Conservation (phyloP, 2,113 vertebrate species). For the Malaclemys terrapin region DNA sequence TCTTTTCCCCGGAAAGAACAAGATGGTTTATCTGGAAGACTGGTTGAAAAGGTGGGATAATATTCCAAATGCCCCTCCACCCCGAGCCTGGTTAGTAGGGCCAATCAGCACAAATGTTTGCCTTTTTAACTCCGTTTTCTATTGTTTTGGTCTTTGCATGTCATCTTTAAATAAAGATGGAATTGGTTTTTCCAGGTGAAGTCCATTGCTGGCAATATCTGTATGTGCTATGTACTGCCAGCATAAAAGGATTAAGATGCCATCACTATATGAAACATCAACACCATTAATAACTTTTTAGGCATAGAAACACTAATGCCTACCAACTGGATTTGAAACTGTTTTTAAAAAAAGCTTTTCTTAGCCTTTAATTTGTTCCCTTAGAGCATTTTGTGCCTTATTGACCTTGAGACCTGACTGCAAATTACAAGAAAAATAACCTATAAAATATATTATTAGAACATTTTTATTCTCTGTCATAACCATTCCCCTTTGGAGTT, state of each 20-base stretch:
- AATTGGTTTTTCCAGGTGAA: slow-evolving; percentile 1
- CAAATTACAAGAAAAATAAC: slow-evolving; percentile 29
- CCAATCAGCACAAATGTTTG: slow-evolving; percentile 27
- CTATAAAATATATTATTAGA: slow-evolving; percentile 7
- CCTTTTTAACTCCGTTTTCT: slow-evolving; percentile 27
- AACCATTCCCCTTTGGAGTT: slow-evolving; percentile 54
- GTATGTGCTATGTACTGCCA: slow-evolving; percentile 45
- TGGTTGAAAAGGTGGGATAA: not conserved
- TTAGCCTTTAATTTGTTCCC: slow-evolving; percentile 32
- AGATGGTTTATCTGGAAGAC: not conserved
- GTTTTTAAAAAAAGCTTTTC: slow-evolving; percentile 12
- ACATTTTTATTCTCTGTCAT: slow-evolving; percentile 44
- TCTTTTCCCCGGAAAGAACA: not conserved
- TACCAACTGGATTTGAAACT: not conserved
- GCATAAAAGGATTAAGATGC: not conserved
- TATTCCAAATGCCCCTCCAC: not conserved
- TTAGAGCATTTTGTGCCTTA: not conserved
- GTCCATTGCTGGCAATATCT: slow-evolving; percentile 33
- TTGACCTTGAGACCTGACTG: not conserved
- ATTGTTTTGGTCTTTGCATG: slow-evolving; percentile 16
- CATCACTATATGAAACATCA: slow-evolving; percentile 1
- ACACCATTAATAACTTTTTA: slow-evolving; percentile 33
- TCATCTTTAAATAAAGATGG: slow-evolving; percentile 30
- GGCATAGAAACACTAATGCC: slow-evolving; percentile 21
- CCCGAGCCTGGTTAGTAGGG: not conserved